These are phyloP conservation scores for Acanthopleura granulata DNA, from an alignment of 2,888 invertebrate genomes.

Conservation along the genomic window DNA sequence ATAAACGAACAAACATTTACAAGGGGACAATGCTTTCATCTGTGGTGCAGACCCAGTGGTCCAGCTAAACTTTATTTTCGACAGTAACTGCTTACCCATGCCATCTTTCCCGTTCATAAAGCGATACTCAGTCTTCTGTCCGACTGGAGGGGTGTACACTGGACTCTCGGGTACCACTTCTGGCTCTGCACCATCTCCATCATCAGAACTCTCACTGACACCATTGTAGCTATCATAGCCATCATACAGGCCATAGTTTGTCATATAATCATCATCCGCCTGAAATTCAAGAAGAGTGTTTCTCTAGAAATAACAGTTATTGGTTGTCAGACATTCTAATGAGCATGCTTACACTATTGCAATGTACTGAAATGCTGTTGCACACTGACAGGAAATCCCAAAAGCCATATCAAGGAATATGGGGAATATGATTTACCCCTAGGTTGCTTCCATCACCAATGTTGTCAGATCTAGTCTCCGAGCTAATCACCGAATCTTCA, in stretches of 20 bases:
- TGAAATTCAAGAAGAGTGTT: no score
- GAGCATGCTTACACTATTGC: no score
- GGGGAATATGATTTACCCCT: slow-evolving; percentile 34
- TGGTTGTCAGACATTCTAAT: no score
- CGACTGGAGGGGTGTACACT: not conserved
- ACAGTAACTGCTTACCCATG: slow-evolving; percentile 48
- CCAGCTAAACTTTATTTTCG: no score
- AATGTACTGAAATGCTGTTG: not conserved
- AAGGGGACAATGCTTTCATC: no score
- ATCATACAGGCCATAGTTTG: slow-evolving; percentile 44
- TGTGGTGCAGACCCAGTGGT: no score
- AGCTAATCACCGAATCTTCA: slow-evolving; percentile 46
- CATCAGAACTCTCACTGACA: slow-evolving; percentile 41
- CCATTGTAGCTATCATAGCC: slow-evolving; percentile 60
- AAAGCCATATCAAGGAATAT: not conserved
- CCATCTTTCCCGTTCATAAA: slow-evolving; percentile 64
- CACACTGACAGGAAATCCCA: not conserved
- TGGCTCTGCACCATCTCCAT: slow-evolving; percentile 18
- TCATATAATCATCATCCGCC: slow-evolving; percentile 44
- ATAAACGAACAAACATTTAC: no score
- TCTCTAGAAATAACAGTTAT: no score
- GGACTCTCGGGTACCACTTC: not conserved
- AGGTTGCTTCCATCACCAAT: slow-evolving; percentile 43
- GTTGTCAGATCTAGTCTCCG: slow-evolving; percentile 20
- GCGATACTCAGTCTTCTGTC: slow-evolving; percentile 40